Conservation (phyloP, 1,140 invertebrate species). For the Bombyx mori region DNA sequence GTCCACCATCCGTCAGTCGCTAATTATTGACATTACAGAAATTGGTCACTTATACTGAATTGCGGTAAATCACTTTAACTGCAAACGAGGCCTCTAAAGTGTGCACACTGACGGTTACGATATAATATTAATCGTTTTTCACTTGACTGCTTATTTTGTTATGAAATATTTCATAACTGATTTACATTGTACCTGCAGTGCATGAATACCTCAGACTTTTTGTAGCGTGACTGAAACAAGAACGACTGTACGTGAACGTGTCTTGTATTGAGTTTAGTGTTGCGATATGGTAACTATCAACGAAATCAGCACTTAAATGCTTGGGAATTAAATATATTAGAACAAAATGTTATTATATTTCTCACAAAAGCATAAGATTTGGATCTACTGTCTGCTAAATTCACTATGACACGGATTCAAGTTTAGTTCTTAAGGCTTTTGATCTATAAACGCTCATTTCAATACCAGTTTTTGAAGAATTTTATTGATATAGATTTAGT, state of each 20-base stretch:
- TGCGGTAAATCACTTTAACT: slow-evolving; percentile 26
- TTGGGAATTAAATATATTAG: too few species aligned
- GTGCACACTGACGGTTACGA: too few species aligned
- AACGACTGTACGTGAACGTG: not conserved
- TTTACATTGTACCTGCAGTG: slow-evolving; percentile 2
- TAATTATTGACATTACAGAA: slow-evolving; percentile 39
- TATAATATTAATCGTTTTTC: not conserved
- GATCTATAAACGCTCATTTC: too few species aligned
- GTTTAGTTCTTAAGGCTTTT: too few species aligned
- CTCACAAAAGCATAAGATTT: too few species aligned
- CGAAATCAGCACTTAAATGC: too few species aligned
- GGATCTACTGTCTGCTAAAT: too few species aligned
- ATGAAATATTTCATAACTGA: slow-evolving; percentile 14
- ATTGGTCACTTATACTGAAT: slow-evolving; percentile 37
- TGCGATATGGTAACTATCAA: too few species aligned
- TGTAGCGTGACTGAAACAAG: slow-evolving; percentile 12
- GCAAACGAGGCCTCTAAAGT: not conserved
- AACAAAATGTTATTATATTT: too few species aligned
- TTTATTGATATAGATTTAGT: too few species aligned
- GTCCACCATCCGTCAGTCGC: slow-evolving; percentile 9
- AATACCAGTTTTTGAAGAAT: too few species aligned
- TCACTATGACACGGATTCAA: too few species aligned
- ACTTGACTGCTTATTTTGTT: slow-evolving; percentile 5
- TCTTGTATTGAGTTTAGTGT: not conserved
- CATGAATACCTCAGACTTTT: slow-evolving; percentile 11